These are phyloP conservation scores for Syrrhaptes paradoxus DNA, from an alignment of 2,113 vertebrate species.

Conservation along the genomic window DNA sequence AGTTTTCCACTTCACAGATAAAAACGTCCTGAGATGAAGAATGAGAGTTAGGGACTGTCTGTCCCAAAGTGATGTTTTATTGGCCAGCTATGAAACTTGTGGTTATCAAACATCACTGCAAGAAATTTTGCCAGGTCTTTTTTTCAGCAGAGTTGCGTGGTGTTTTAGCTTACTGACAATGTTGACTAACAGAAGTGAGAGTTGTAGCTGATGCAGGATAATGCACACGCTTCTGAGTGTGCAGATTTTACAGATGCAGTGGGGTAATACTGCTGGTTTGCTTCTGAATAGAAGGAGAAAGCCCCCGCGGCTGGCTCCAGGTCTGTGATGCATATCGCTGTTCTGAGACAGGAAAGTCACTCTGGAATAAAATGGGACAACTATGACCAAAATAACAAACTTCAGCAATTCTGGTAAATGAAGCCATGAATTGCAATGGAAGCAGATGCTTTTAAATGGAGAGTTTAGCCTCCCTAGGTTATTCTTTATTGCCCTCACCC, in stretches of 20 bases:
- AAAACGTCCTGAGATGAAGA: not conserved
- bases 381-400: not conserved
- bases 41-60: not conserved
- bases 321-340: not conserved
- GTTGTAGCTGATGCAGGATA: not conserved
- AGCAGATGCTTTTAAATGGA: not conserved
- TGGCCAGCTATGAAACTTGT: not conserved
- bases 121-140: not conserved
- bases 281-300: not conserved
- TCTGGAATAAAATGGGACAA: not conserved
- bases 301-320: not conserved
- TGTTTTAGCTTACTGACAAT: not conserved
- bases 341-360: not conserved
- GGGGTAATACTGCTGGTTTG: not conserved
- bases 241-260: not conserved
- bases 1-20: not conserved
- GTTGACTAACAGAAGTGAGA: not conserved
- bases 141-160: not conserved
- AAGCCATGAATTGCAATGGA: not conserved
- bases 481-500: not conserved
- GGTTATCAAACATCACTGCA: not conserved
- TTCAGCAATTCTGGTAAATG: not conserved
- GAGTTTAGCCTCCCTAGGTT: not conserved
- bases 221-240: fast-evolving
- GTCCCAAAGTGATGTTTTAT: not conserved